Conservation (phyloP, 2,888 invertebrate genomes). For the Gymnoscelis rufifasciata region DNA sequence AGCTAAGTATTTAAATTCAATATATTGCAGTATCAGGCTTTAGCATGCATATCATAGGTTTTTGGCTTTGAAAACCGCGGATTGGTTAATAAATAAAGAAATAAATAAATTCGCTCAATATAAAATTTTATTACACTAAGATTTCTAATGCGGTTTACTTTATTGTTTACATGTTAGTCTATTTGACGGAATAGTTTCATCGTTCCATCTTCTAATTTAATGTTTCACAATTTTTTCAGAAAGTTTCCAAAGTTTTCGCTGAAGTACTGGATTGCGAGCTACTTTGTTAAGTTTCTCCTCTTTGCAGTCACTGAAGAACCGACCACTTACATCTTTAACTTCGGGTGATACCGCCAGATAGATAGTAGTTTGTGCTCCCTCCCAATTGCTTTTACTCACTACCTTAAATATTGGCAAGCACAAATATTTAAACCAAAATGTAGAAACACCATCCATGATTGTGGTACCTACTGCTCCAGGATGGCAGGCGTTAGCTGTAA, state of each 20-base stretch:
- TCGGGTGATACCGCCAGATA: constrained; percentile 75
- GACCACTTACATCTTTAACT: constrained; percentile 78
- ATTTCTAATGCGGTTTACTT: no score
- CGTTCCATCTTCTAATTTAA: not conserved
- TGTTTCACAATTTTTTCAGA: constrained; percentile 56
- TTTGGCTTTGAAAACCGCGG: no score
- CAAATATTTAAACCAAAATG: constrained; percentile 41
- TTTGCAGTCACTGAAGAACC: constrained; percentile 80
- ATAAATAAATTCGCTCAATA: no score
- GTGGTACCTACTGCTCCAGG: constrained; percentile 84
- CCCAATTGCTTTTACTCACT: constrained; percentile 46
- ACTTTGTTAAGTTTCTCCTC: constrained; percentile 52
- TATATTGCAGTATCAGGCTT: no score
- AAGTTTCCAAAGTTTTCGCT: constrained; percentile 81
- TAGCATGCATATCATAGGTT: no score
- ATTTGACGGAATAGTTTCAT: not conserved
- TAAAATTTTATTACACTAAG: no score
- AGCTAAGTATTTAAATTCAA: no score
- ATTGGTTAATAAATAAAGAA: no score
- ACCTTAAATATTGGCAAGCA: constrained; percentile 61
- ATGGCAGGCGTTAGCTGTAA: constrained; percentile 88
- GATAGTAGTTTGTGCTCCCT: constrained; percentile 74
- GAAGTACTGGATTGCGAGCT: constrained; percentile 68
- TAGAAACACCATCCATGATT: constrained; percentile 49
- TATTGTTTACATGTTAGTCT: no score